Evolutionary conservation across 2,797 vertebrate species (phyloP).

Genomic region (Girardinus metallicus): DNA sequence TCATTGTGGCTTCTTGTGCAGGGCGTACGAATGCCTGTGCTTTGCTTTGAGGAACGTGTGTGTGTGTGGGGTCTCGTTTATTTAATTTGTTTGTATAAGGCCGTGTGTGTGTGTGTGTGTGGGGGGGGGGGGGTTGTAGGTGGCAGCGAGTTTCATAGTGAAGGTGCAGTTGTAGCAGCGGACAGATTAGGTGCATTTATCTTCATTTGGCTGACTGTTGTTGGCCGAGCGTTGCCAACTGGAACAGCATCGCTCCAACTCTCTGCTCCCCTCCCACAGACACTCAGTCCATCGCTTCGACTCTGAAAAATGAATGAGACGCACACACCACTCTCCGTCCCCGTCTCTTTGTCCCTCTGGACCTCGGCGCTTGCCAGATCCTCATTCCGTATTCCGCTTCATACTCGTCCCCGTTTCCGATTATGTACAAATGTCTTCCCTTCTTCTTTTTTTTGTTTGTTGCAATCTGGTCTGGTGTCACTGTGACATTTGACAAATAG

Average conservation of each 20-base stretch:
- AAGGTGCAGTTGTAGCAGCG: conserved; percentile 60
- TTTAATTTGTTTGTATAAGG: background rate
- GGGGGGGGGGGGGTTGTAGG: background rate
- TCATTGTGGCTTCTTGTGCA: conserved; percentile 11
- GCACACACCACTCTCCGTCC: conserved; percentile 17
- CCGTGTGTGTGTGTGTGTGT: no score
- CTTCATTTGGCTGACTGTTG: conserved; percentile 70
- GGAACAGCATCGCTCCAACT: conserved; percentile 59
- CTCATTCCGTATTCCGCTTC: conserved; percentile 55
- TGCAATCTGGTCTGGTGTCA: conserved; percentile 52
- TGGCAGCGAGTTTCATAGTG: conserved; percentile 31
- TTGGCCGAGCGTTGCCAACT: conserved; percentile 61
- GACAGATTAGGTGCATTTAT: conserved; percentile 73
- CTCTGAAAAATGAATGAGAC: conserved; percentile 42
- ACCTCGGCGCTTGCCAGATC: conserved; percentile 12
- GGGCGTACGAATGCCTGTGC: conserved; percentile 1
- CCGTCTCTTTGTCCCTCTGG: conserved; percentile 15
- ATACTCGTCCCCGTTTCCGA: conserved; percentile 36
- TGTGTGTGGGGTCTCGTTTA: conserved; percentile 18
- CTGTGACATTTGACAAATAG: conserved; percentile 69
- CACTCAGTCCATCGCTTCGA: conserved; percentile 41
- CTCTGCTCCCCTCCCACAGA: conserved; percentile 17
- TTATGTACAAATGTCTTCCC: conserved; percentile 49
- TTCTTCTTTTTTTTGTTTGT: conserved; percentile 43
- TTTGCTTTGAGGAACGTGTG: background rate